Percentiles rank a stretch among this genome's conserved stretches.
Evolutionary conservation across 2,888 invertebrate genomes (phyloP).

Genomic region (Spodoptera picta): DNA sequence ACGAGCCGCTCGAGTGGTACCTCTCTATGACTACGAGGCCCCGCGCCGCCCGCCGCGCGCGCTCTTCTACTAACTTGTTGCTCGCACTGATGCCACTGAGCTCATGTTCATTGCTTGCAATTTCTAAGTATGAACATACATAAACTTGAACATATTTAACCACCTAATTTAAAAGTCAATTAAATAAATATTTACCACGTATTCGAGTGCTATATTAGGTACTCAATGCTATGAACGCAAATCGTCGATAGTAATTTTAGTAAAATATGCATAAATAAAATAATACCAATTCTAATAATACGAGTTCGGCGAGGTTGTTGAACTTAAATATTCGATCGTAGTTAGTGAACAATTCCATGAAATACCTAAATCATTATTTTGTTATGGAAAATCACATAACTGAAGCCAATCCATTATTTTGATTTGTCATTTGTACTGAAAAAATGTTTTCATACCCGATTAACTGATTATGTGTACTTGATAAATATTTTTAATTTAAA

Average conservation of each 20-base stretch:
- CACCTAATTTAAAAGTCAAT: neutral
- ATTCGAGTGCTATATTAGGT: constrained; percentile 1
- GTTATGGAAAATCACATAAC: constrained; percentile 29
- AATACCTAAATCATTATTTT: constrained; percentile 44
- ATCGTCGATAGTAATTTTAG: constrained; percentile 14
- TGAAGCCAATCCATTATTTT: constrained; percentile 21
- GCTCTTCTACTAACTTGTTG: constrained; percentile 7
- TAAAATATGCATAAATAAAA: constrained; percentile 41
- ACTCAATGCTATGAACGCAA: constrained; percentile 14
- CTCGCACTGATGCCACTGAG: constrained; percentile 5
- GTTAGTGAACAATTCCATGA: constrained; percentile 44
- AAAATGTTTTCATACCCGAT: constrained; percentile 3
- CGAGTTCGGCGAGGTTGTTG: constrained; percentile 37
- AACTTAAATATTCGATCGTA: constrained; percentile 37
- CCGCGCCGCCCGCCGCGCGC: neutral
- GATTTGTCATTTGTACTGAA: constrained; percentile 8
- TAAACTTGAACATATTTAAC: too few species aligned
- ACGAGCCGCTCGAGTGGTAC: constrained; percentile 52
- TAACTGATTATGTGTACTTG: too few species aligned
- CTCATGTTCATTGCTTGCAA: constrained; percentile 5
- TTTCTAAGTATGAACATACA: constrained; percentile 3
- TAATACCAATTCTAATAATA: constrained; percentile 47
- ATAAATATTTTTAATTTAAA: too few species aligned
- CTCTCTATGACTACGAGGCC: constrained; percentile 14
- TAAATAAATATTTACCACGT: constrained; percentile 23